Evolutionary conservation across 2,888 invertebrate genomes (phyloP), one percentile per base, ranked within the genome.

Genomic region (Limulus polyphemus): DNA sequence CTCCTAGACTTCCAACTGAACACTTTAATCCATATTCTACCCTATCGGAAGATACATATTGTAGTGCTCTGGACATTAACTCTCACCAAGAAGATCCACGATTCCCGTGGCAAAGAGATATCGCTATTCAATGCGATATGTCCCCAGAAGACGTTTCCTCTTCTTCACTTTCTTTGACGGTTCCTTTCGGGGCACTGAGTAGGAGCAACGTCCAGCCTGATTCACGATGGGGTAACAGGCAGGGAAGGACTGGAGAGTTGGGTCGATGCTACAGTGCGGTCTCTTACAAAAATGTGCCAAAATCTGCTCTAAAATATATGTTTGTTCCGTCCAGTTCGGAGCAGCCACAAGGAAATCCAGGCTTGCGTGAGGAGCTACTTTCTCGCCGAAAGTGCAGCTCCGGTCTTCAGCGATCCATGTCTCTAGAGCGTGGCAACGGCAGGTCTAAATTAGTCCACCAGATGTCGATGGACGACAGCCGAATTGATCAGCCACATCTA

Each of bases 41-140:
- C 12, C 59, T 70, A 47, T 67, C 69, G 1, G 69, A 70, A 56
- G 68, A 69, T 55, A 67, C 70, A 11, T 70, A 70, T 55, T 69
- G 70, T 60, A 67, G 68, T 17, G 70, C 70, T 12, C 57, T 70
- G 52, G 69, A 69, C 56, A 66, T 70, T 54, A 70, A 70, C 60
- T 65, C 68, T 17, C 62, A 64, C 32, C 32, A 32, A 32, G 67
- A 64, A 5, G 70, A 68, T 16, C 70, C 69, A 11, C 60, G 70
- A 10, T 70, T 70, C 51, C 70, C 70, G 0, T 70, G 70, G 70
- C 70, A 70, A 60, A 61, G 69, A 46, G 70, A 70, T 60, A 70
- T 62, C 11, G 70, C 70, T n/a, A 65, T 70, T 32, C 70, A 70
- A 57, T 70, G 70, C 55, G 68, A 69, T 55, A 17, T 70, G 47